Conservation (phyloP, 2,113 vertebrate species). For the Thamnophis sirtalis region DNA sequence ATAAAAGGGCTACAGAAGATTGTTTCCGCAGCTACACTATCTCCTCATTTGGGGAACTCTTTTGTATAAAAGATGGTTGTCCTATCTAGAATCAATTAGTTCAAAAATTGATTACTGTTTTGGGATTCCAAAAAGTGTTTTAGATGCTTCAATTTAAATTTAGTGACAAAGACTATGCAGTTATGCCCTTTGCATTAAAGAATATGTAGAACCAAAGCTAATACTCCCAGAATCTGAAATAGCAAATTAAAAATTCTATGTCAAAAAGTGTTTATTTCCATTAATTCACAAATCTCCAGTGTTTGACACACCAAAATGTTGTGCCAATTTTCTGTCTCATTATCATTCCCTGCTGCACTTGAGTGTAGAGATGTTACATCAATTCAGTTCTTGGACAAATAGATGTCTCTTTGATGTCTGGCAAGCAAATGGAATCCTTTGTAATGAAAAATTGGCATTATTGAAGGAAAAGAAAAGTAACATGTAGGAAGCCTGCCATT, state of each 20-base stretch:
- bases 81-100: not conserved
- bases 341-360: not conserved
- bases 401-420: conserved; percentile 17
- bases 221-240: fast-evolving
- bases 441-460: conserved; percentile 20
- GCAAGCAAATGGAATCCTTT: conserved; percentile 16
- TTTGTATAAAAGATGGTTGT: not conserved
- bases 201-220: not conserved
- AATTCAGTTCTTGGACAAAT: not conserved
- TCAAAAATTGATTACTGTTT: not conserved
- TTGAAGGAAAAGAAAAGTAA: conserved; percentile 4
- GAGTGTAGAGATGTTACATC: fast-evolving
- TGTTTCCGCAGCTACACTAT: not conserved
- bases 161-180: not conserved
- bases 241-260: not conserved
- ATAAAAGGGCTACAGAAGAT: not conserved
- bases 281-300: not conserved
- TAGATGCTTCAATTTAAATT: not conserved
- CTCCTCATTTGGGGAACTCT: not conserved
- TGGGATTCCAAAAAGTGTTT: not conserved
- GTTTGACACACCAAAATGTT: not conserved
- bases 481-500: not conserved
- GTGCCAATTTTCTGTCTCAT: not conserved
- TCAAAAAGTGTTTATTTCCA: not conserved
- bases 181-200: conserved; percentile 1